Conservation (phyloP, 2,797 vertebrate species). For the Sardinella longiceps region DNA sequence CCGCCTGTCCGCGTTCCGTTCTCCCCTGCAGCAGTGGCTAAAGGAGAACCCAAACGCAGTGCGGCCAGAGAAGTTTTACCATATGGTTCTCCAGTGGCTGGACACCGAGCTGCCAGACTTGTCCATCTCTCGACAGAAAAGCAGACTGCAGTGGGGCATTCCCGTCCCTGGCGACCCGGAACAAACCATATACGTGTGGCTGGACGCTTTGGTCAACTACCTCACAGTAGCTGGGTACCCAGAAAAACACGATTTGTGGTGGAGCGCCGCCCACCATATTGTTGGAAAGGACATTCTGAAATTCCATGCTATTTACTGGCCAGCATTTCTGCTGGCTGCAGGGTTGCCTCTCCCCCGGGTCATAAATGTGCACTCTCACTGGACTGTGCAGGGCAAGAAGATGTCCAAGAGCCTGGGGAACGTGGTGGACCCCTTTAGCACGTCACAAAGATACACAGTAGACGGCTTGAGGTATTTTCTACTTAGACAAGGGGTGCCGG, state of each 20-base stretch:
- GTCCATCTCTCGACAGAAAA: constrained; percentile 89
- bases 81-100: constrained; percentile 79
- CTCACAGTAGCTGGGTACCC: constrained; percentile 89
- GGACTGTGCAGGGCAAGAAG: constrained; percentile 91
- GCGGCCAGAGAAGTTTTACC: constrained; percentile 81
- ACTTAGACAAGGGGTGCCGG: constrained; percentile 90
- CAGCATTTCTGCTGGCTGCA: constrained; percentile 86
- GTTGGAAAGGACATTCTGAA: constrained; percentile 97
- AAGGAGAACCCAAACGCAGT: constrained; percentile 72
- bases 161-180: constrained; percentile 84
- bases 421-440: constrained; percentile 82
- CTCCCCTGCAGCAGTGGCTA: constrained; percentile 82
- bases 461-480: constrained; percentile 95
- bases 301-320: constrained; percentile 96
- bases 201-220: constrained; percentile 95
- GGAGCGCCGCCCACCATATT: constrained; percentile 79
- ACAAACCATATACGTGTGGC: constrained; percentile 94
- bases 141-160: constrained; percentile 91
- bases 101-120: constrained; percentile 88
- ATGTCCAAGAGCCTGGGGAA: constrained; percentile 98
- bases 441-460: constrained; percentile 75
- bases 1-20: constrained; percentile 81
- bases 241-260: constrained; percentile 73
- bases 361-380: constrained; percentile 92
- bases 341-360: constrained; percentile 81